phyloP scores from a whole-genome alignment of 37 sponge, comb jelly and placozoan species.

The Halichondria panicea region DNA sequence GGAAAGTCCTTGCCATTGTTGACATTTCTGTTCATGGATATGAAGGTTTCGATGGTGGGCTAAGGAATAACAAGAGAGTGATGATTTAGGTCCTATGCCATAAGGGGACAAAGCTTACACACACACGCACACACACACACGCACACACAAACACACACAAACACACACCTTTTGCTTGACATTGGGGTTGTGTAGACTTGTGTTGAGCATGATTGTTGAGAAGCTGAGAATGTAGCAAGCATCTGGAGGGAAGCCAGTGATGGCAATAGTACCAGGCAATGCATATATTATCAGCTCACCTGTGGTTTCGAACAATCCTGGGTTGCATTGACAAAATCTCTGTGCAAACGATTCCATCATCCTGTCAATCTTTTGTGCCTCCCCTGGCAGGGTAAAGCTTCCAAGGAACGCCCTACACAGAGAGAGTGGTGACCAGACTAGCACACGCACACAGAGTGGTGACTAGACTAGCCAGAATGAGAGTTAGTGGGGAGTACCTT shows the following conservation, averaged over 20 bases:
- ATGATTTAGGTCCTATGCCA: not conserved
- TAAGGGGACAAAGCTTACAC: not conserved
- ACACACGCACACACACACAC: slow-evolving; percentile 16
- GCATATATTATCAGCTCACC: slow-evolving; percentile 33
- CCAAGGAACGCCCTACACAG: slow-evolving; percentile 67
- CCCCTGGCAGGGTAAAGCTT: slow-evolving; percentile 89
- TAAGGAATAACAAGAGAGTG: slow-evolving; percentile 11
- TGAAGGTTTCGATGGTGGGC: slow-evolving; percentile 79
- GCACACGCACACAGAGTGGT: not conserved
- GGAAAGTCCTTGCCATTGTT: slow-evolving; percentile 87
- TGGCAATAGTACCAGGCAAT: not conserved
- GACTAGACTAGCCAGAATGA: not conserved
- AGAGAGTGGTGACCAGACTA: not conserved
- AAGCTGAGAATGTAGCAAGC: slow-evolving; percentile 92
- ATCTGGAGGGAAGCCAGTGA: slow-evolving; percentile 38
- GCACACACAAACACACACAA: not conserved
- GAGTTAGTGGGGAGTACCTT: slow-evolving; percentile 26
- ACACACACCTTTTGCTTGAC: slow-evolving; percentile 80
- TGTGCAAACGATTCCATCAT: slow-evolving; percentile 98
- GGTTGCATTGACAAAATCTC: slow-evolving; percentile 79
- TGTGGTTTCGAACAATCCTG: slow-evolving; percentile 71
- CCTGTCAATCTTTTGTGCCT: slow-evolving; percentile 93
- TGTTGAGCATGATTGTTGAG: slow-evolving; percentile 95
- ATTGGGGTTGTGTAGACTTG: slow-evolving; percentile 89
- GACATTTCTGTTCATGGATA: slow-evolving; percentile 89